Evolutionary conservation across 2,888 invertebrate species (phyloP), one percentile per base, ranked within the genome.

Genomic region (Hofmannophila pseudospretella): DNA sequence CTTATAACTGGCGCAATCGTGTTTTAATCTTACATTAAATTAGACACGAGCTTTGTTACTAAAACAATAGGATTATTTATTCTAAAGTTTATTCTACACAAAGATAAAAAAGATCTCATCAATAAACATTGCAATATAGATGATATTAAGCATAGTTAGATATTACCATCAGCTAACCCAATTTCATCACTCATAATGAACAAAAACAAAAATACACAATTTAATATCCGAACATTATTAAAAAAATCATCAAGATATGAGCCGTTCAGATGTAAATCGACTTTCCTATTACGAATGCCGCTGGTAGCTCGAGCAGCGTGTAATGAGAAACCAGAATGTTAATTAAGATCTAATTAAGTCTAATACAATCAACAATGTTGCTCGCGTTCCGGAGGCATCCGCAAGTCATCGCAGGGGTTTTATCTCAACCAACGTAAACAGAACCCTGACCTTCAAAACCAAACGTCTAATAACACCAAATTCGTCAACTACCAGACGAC

Each of bases 331-430:
- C 76, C 78, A 76, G 78, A 85, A 85, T 82, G 81, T 82, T 86
- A 85, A 86, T 85, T 85, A 85, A 82, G 84, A 82, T 81, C 81
- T 82, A 86, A 86, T 86, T 82, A 85, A 82, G 66, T 84, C 77
- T 85, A 86, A 85, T 86, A 85, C 84, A 86, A 84, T 84, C 85
- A 84, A 81, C 81, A 81, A 85, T 79, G 81, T 76, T 80, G 80
- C 78, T 74, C 72, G 80, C 80, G 75, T 78, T 78, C 70, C 73
- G 73, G 71, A 72, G 72, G 76, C 78, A 74, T 75, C 67, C 69
- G 84, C 85, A 85, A 86, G 85, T 86, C 85, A 86, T 81, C 66
- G 60, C 61, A 58, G 69, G 66, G 74, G 70, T 64, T 70, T 70
- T 51, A 51, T 60, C 57, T 57, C 49, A 48, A 49, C 80, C 68